Percentiles rank a stretch among this genome's conserved stretches.
These are phyloP conservation scores for Drosophila kepulauana DNA, from an alignment of 1,140 invertebrate genomes.

Conservation along the genomic window DNA sequence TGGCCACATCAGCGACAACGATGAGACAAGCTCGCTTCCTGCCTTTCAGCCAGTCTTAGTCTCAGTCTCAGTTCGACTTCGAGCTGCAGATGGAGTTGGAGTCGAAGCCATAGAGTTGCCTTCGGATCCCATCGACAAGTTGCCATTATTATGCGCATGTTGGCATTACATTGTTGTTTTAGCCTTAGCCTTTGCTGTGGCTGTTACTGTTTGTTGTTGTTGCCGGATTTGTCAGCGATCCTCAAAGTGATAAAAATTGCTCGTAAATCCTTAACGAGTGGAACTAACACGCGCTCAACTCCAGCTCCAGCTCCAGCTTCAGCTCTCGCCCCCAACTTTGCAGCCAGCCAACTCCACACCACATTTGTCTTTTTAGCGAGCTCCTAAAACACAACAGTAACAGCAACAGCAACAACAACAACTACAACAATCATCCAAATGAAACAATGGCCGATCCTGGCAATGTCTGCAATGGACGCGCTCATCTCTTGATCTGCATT, in stretches of 20 bases:
- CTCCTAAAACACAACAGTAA: conserved; percentile 60
- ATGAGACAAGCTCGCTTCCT: conserved; percentile 79
- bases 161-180: conserved; percentile 70
- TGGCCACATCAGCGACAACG: conserved; percentile 83
- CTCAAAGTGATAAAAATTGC: conserved; percentile 85
- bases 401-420: conserved; percentile 32
- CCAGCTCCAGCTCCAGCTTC: conserved; percentile 2
- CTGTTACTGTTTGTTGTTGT: conserved; percentile 66
- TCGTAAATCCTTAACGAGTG: conserved; percentile 85
- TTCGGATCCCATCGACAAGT: conserved; percentile 53
- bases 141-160: conserved; percentile 82
- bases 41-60: conserved; percentile 11
- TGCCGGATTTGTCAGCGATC: conserved; percentile 85
- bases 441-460: conserved; percentile 76
- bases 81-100: neutral
- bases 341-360: conserved; percentile 39
- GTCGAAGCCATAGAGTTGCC: neutral
- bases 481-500: conserved; percentile 84
- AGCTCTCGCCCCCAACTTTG: conserved; percentile 1
- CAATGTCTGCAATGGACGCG: conserved; percentile 69
- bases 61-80: neutral
- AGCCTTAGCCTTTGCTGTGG: conserved; percentile 40
- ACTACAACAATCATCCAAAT: conserved; percentile 43
- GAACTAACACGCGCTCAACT: conserved; percentile 77
- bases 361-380: conserved; percentile 76